Evolutionary conservation across 1,140 invertebrate species (phyloP), one percentile per base, ranked within the genome.

Genomic region (Cyclina sinensis): DNA sequence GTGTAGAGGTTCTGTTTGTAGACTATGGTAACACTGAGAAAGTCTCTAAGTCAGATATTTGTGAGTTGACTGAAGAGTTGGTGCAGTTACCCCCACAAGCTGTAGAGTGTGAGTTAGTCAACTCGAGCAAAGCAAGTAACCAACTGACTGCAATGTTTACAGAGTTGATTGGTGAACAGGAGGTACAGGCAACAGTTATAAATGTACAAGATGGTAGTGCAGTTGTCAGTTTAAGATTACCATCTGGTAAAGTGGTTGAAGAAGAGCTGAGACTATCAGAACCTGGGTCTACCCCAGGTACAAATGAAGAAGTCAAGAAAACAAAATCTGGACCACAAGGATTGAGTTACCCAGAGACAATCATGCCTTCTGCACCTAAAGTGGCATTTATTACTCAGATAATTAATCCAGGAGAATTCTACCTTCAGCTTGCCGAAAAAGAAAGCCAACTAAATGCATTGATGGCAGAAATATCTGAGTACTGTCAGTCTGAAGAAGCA

Each of bases 21-120:
- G 96, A 97, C 92, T 96, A 96, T 90, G 97, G 96, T 39, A 96
- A 96, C 74, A 78, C 82, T 14, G 82, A 85, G 81, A 84, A 79
- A 39, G 84, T 86, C 30, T 46, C 76, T 16, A 82, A 48, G 24
- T 46, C 78, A n/a, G 89, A 90, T 65, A 59, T 76, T 18, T 82
- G 68, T 82, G 24, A 70, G 54, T 48, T 76, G 59, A 35, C 16
- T n/a, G 35, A 82, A 51, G 78, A 76, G 35, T 65, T 82, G 32
- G 51, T 88, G n/a, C 32, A 43, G 16, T 43, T 88, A 21, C 86
- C 86, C n/a, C 46, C 78, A n/a, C 86, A 88, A 39, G 86, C 86
- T 9, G 46, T 88, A 7, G 78, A 82, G 24, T 88, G 86, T 51
- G 80, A 83, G 24, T 35, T 88, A 21, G 21, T 82, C 24, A 73